Base-by-base conservation (phyloP, 2,113 vertebrate species). In the Odocoileus virginianus region DNA sequence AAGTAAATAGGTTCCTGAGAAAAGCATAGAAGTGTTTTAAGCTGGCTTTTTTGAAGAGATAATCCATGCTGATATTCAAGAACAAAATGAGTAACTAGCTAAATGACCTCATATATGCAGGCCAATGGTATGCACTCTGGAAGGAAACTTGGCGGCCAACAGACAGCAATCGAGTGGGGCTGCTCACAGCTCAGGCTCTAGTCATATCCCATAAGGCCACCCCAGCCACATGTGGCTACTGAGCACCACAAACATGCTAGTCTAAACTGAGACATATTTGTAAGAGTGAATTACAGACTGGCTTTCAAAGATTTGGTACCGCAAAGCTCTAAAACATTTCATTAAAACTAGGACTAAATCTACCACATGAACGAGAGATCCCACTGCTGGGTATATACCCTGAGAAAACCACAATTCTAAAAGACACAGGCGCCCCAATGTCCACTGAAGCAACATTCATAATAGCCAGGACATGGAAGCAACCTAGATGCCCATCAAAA, bases 1-100 rank as follows among this genome's bases (percentile, higher is more conserved):
- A 91, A 78, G 40, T 84, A 88, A 96, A 58, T 90, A 27, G 52
- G 12, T 91, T 93, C 28, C 58, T 87, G 9, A 92, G 9, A 95
- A n/a, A 92, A 89, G 13, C 43, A 93, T 30, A 9, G 43, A 92
- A 55, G 28, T 36, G 28, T 40, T 93, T 93, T 61, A 30, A 30
- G 15, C 43, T 55, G 76, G 11, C 71, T 50, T 81, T 83, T 83
- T 55, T 55, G 17, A 90, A 95, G 33, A 87, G 40, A 55, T 88
- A 82, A 89, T 88, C 58, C 83, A 36, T 52, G 8, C 55, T 74
- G 13, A 8, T 40, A 86, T 78, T 36, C 71, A 95, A 89, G 6
- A 27, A 45, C 5, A 50, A 60, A 90, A 23, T 90, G 74, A 64
- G 84, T 36, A 94, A 93, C 45, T 4, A 87, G 11, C 61, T 60